Base-by-base conservation (phyloP, 2,888 invertebrate species). In the Liopterus haemorrhoidalis region DNA sequence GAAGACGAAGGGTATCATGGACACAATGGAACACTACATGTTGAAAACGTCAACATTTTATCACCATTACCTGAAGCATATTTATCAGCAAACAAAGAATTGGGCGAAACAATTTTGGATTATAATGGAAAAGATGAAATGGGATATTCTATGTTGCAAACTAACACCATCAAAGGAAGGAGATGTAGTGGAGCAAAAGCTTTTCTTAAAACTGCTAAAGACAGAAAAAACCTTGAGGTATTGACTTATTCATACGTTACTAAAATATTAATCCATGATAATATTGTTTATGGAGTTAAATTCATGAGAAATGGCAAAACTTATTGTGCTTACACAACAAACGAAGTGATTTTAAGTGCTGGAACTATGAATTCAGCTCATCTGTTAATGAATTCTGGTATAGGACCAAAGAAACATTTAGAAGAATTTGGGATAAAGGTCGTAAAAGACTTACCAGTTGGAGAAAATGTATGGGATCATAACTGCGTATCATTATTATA, bases 361-460 rank as follows among this genome's bases (percentile, higher is more conserved):
- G 89, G 89, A 0, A 78, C 87, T 1, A 80, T 90, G 45, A 86
- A 85, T 54, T 78, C 82, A 1, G 84, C 87, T 0, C 86, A 88
- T 56, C 60, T 88, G 12, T 70, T 87, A 6, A 79, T 85, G 82
- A 61, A 87, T 12, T 85, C 84, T 1, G 87, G 86, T 2, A 66
- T 85, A 5, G 81, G 81, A 2, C 81, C 79, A 0, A 68, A 67
- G n/a, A 65, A 74, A 32, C 78, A 81, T 52, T 68, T 81, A 2
- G 59, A 63, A 19, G 65, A 70, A 43, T 58, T 70, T 28, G 71
- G 72, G n/a, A 76, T 79, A 25, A 67, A 71, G 1, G 70, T 78
- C 0, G 59, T 80, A 24, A 67, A 70, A 27, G 73, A 81, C 58
- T 63, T 81, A 27, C 75, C 75, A 0, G 82, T 82, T 1, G 82